Evolutionary conservation across 2,797 vertebrate genomes (phyloP).

Genomic region (Brotula barbata): DNA sequence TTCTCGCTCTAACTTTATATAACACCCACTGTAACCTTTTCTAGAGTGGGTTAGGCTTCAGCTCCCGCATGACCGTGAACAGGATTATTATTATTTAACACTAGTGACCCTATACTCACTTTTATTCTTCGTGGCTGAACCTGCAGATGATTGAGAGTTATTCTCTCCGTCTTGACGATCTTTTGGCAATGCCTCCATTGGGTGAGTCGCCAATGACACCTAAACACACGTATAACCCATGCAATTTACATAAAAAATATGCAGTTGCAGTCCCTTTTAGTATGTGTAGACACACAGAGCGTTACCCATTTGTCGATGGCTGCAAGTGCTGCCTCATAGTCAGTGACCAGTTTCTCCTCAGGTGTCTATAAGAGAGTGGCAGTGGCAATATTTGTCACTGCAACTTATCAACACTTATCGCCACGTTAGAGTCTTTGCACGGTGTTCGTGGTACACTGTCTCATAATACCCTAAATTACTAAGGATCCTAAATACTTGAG

Average conservation of each 20-base stretch:
- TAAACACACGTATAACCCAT: slow-evolving; percentile 23
- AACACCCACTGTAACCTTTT: no score
- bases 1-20: no score
- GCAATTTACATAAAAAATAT: background rate
- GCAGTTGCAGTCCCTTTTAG: background rate
- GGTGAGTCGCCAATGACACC: slow-evolving; percentile 57
- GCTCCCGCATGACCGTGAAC: no score
- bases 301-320: slow-evolving; percentile 81
- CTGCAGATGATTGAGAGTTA: slow-evolving; percentile 29
- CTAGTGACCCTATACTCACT: no score
- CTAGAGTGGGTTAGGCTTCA: no score
- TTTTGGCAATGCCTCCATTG: slow-evolving; percentile 72
- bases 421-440: background rate
- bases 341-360: slow-evolving; percentile 75
- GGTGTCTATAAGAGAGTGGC: slow-evolving; percentile 40
- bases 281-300: background rate
- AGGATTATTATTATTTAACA: no score
- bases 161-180: slow-evolving; percentile 54
- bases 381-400: background rate
- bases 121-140: slow-evolving; percentile 60
- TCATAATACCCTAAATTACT: no score
- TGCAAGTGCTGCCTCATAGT: slow-evolving; percentile 77
- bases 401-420: background rate
- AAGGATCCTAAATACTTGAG: no score
- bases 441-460: background rate